These are phyloP conservation scores for Myxocyprinus asiaticus DNA, from an alignment of 2,113 vertebrate genomes.

Conservation along the genomic window DNA sequence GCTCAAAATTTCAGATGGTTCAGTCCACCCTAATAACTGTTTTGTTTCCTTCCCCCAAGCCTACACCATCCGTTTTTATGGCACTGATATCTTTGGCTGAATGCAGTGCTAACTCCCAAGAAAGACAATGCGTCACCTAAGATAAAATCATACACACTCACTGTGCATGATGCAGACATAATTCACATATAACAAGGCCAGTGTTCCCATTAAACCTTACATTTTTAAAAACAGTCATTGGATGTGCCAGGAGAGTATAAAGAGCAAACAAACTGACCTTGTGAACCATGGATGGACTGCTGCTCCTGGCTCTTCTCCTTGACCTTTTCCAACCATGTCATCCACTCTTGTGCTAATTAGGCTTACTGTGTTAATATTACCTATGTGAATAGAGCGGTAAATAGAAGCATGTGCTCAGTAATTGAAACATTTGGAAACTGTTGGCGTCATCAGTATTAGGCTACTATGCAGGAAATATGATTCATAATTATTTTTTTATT, in stretches of 20 bases:
- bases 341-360: constrained; percentile 51
- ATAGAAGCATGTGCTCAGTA: too few species aligned
- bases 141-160: background rate
- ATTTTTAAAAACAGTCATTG: constrained; percentile 49
- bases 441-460: too few species aligned
- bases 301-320: constrained; percentile 48
- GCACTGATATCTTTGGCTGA: background rate
- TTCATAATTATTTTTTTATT: too few species aligned
- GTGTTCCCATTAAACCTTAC: background rate
- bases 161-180: background rate
- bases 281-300: constrained; percentile 28
- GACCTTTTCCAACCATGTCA: constrained; percentile 47
- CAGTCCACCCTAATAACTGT: background rate
- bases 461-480: too few species aligned
- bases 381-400: constrained; percentile 29
- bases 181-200: constrained; percentile 37
- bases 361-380: constrained; percentile 48
- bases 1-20: background rate
- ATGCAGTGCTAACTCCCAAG: background rate
- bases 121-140: constrained; percentile 27
- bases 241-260: constrained; percentile 48
- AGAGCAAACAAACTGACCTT: constrained; percentile 52
- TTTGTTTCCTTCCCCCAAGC: constrained; percentile 2
- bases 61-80: background rate
- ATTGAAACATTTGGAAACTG: too few species aligned